A percentile compares a stretch with the other conserved stretches of the same genome.
Conservation (phyloP, 1,140 invertebrate species). For the Apis florea region DNA sequence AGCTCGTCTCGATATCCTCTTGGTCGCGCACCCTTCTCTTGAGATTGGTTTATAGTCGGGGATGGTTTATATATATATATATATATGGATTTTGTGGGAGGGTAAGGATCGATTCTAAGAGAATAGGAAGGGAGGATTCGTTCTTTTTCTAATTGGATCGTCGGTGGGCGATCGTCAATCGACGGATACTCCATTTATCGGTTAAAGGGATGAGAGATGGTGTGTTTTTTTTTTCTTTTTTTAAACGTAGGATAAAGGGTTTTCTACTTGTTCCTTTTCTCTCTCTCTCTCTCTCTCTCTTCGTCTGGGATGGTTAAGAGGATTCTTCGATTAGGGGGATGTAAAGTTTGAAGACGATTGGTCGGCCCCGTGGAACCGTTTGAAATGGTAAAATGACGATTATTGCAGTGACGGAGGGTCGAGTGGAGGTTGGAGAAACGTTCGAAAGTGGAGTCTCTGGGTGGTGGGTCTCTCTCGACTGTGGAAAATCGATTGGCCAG, state of each 20-base stretch:
- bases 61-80: background rate
- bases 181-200: slow-evolving; percentile 31
- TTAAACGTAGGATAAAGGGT: slow-evolving; percentile 23
- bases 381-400: slow-evolving; percentile 31
- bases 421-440: background rate
- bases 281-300: background rate
- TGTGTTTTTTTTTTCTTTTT: slow-evolving; percentile 15
- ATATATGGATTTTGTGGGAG: background rate
- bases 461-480: background rate
- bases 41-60: slow-evolving; percentile 45
- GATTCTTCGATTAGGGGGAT: background rate
- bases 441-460: too few species aligned
- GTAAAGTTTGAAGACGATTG: background rate
- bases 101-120: slow-evolving; percentile 12
- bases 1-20: background rate
- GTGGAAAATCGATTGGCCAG: background rate
- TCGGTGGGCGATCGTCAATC: background rate
- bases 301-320: background rate
- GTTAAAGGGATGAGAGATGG: slow-evolving; percentile 32
- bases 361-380: background rate
- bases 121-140: background rate
- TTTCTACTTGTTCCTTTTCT: background rate
- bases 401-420: background rate
- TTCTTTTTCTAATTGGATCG: slow-evolving; percentile 49
- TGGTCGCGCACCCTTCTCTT: slow-evolving; percentile 21